phyloP scores from a whole-genome alignment of 2,888 invertebrate genomes.

The Chydorus sphaericus region DNA sequence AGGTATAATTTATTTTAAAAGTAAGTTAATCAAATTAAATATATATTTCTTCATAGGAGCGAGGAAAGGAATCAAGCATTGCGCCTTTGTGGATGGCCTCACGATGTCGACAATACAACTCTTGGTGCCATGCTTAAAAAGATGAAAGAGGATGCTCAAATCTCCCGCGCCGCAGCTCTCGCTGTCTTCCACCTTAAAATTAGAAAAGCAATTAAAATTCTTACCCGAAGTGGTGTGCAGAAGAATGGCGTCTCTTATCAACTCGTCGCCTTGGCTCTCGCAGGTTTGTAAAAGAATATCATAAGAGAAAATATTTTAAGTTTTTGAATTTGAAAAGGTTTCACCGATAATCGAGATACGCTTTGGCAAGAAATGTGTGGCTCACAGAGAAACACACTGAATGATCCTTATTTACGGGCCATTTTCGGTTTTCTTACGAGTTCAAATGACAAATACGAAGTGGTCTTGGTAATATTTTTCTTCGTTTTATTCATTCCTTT shows the following conservation, averaged over 20 bases:
- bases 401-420: conserved; percentile 79
- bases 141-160: conserved; percentile 47
- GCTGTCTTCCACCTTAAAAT: conserved; percentile 80
- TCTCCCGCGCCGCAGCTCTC: conserved; percentile 75
- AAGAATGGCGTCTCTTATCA: conserved; percentile 22
- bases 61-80: conserved; percentile 64
- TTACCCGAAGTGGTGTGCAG: conserved; percentile 50
- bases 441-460: conserved; percentile 57
- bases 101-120: conserved; percentile 47
- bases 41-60: conserved; percentile 35
- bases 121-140: conserved; percentile 43
- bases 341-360: conserved; percentile 64
- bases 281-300: too few relatives aligned
- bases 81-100: conserved; percentile 78
- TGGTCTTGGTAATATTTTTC: conserved; percentile 46
- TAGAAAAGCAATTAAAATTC: conserved; percentile 66
- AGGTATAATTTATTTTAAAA: conserved; percentile 28
- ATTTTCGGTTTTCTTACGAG: conserved; percentile 81
- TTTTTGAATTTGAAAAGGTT: conserved; percentile 36
- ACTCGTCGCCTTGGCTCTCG: conserved; percentile 61
- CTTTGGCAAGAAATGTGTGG: conserved; percentile 61
- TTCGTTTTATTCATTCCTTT: neutral
- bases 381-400: conserved; percentile 54
- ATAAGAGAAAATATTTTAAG: neutral
- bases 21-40: neutral